phyloP scores from a whole-genome alignment of 2,888 invertebrate species.

The Liodrosophila aerea region DNA sequence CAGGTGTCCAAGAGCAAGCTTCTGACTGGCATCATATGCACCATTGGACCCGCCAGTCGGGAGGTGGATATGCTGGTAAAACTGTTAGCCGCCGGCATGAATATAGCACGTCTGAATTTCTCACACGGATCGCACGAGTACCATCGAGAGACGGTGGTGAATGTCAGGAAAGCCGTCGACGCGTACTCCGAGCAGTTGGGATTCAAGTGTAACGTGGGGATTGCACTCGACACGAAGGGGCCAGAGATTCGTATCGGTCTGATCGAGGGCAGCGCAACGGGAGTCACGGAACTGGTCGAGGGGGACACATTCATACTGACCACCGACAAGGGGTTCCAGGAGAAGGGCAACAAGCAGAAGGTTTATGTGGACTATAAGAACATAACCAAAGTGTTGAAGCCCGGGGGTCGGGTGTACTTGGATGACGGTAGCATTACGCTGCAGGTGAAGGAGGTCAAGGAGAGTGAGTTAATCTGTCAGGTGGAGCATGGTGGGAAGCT shows the following conservation, averaged over 20 bases:
- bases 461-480: conserved; percentile 87
- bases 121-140: conserved; percentile 97
- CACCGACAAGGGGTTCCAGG: conserved; percentile 88
- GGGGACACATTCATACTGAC: conserved; percentile 91
- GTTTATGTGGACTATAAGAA: conserved; percentile 96
- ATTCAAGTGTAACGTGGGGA: conserved; percentile 90
- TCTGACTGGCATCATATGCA: conserved; percentile 95
- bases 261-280: conserved; percentile 92
- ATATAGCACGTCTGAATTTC: conserved; percentile 96
- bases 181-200: conserved; percentile 89
- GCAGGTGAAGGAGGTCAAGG: conserved; percentile 87
- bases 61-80: conserved; percentile 91
- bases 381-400: conserved; percentile 93
- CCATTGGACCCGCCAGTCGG: conserved; percentile 94
- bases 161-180: conserved; percentile 92
- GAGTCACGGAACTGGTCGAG: conserved; percentile 92
- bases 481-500: conserved; percentile 97
- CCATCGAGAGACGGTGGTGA: conserved; percentile 93
- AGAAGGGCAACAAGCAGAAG: conserved; percentile 88
- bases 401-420: conserved; percentile 92
- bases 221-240: conserved; percentile 98
- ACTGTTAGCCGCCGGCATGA: conserved; percentile 98
- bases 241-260: conserved; percentile 98
- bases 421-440: conserved; percentile 98
- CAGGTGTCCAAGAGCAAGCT: not conserved